Conservation (phyloP, 2,797 vertebrate genomes). For the Lycodopsis pacificus region DNA sequence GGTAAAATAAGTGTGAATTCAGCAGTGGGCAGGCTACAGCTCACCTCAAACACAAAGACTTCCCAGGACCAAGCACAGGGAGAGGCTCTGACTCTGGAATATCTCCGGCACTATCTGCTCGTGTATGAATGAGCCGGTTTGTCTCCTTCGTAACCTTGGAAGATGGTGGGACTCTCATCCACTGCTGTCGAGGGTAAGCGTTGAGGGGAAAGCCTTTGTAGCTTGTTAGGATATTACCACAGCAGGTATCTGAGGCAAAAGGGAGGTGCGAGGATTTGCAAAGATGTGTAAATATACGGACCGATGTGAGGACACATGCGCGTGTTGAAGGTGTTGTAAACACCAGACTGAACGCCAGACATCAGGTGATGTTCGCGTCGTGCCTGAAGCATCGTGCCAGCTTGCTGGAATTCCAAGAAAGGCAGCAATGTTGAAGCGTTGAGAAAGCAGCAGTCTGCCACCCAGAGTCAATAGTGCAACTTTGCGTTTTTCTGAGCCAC, state of each 20-base stretch:
- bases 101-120: slow-evolving; percentile 41
- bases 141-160: slow-evolving; percentile 26
- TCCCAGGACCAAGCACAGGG: slow-evolving; percentile 40
- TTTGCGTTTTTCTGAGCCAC: slow-evolving; percentile 30
- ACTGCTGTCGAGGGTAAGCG: slow-evolving; percentile 74
- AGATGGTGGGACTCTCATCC: slow-evolving; percentile 82
- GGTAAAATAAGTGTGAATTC: slow-evolving; percentile 68
- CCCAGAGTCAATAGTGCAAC: slow-evolving; percentile 23
- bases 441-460: slow-evolving; percentile 39
- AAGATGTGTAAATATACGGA: background rate
- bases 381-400: slow-evolving; percentile 8
- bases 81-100: slow-evolving; percentile 53
- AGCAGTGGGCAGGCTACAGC: slow-evolving; percentile 61
- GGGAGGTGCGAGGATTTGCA: background rate
- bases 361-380: slow-evolving; percentile 37
- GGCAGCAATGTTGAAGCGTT: slow-evolving; percentile 22
- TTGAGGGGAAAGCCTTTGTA: background rate
- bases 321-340: background rate
- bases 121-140: slow-evolving; percentile 50
- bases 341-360: background rate
- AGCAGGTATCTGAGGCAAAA: slow-evolving; percentile 18
- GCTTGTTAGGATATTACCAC: background rate
- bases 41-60: slow-evolving; percentile 67
- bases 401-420: slow-evolving; percentile 20
- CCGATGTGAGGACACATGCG: background rate